A percentile compares a stretch with the other conserved stretches of the same genome.
phyloP scores from a whole-genome alignment of 1,140 invertebrate species.

The Drosophila bifasciata region DNA sequence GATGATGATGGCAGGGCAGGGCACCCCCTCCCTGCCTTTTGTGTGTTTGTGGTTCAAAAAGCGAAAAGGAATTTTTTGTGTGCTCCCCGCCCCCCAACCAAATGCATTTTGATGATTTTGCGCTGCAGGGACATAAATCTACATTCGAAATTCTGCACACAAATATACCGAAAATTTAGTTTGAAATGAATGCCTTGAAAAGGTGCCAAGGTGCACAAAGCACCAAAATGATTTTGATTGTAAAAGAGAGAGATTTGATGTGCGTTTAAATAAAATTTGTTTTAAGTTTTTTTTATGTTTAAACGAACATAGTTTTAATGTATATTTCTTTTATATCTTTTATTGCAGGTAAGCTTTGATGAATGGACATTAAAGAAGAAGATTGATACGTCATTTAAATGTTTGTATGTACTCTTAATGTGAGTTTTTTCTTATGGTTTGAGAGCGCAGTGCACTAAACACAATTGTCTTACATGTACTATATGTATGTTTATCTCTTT shows the following conservation, averaged over 20 bases:
- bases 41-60: slow-evolving; percentile 48
- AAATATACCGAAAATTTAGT: slow-evolving; percentile 19
- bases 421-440: no score
- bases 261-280: background rate
- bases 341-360: slow-evolving; percentile 48
- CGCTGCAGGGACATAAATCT: slow-evolving; percentile 60
- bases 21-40: slow-evolving; percentile 21
- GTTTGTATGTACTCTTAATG: no score
- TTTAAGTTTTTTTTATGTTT: background rate
- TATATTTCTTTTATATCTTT: slow-evolving; percentile 2
- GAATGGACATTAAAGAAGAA: no score
- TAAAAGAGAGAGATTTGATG: no score
- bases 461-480: no score
- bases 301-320: background rate
- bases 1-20: slow-evolving; percentile 31
- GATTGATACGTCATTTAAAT: background rate
- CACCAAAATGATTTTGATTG: slow-evolving; percentile 8
- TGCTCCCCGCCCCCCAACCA: no score
- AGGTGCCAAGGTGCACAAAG: slow-evolving; percentile 3
- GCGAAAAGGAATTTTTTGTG: slow-evolving; percentile 41
- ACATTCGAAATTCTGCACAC: slow-evolving; percentile 36
- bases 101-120: slow-evolving; percentile 62
- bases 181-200: slow-evolving; percentile 5
- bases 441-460: no score
- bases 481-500: no score